Evolutionary conservation across 2,888 invertebrate genomes (phyloP).

Genomic region (Yponomeuta evonymella): DNA sequence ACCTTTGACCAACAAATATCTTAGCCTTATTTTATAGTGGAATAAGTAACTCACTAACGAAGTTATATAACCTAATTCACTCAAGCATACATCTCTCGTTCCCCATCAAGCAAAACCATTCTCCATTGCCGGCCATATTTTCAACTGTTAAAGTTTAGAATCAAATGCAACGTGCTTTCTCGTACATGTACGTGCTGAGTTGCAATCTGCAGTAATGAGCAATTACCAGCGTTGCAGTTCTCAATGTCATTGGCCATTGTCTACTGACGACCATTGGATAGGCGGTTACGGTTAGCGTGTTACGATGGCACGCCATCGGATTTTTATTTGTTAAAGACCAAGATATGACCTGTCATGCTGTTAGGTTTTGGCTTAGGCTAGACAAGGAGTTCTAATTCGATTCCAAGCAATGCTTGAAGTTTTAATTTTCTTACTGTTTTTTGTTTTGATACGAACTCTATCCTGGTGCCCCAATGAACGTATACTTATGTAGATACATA

Average conservation of each 20-base stretch:
- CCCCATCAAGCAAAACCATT: neutral
- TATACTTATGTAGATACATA: neutral
- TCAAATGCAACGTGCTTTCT: neutral
- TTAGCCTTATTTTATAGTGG: neutral
- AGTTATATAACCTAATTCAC: neutral
- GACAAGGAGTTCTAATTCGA: too few relatives aligned
- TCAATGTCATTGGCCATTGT: constrained; percentile 57
- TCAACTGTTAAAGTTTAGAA: neutral
- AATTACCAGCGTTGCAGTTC: constrained; percentile 34
- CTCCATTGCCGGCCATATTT: neutral
- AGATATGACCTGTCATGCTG: neutral
- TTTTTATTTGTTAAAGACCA: neutral
- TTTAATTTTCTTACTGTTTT: too few relatives aligned
- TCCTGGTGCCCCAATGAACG: neutral
- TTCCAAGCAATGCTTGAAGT: too few relatives aligned
- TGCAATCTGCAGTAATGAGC: constrained; percentile 4
- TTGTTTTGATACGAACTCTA: too few relatives aligned
- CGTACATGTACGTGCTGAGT: neutral
- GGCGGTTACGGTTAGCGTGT: neutral
- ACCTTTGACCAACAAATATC: neutral
- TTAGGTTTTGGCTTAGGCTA: neutral
- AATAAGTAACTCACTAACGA: neutral
- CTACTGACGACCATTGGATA: constrained; percentile 32
- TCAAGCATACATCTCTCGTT: neutral
- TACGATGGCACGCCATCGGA: neutral